These are phyloP conservation scores for Gymnoscopelus braueri DNA, from an alignment of 2,797 vertebrate genomes.

Conservation along the genomic window DNA sequence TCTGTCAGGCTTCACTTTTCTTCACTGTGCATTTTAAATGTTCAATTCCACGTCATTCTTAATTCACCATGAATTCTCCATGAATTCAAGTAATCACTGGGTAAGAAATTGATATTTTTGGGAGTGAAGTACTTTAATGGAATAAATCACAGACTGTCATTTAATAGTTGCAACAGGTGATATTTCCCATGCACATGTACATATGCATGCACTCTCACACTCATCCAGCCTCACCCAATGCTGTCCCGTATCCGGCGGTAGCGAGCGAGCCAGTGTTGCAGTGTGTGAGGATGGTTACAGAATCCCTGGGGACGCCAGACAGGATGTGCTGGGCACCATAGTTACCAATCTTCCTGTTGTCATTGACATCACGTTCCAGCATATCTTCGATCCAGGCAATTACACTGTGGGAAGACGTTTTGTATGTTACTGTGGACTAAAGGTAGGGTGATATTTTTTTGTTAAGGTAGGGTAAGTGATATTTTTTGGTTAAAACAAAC, in stretches of 20 bases:
- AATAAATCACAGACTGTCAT: not conserved
- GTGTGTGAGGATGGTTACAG: constrained; percentile 90
- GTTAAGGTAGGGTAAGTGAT: too few relatives aligned
- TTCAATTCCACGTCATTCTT: too few relatives aligned
- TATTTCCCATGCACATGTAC: constrained; percentile 8
- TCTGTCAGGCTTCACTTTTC: too few relatives aligned
- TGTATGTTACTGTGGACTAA: constrained; percentile 21
- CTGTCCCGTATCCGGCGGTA: constrained; percentile 92
- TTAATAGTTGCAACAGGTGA: not conserved
- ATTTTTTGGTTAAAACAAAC: too few relatives aligned
- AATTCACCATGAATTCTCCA: too few relatives aligned
- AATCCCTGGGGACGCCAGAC: constrained; percentile 79
- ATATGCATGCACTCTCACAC: not conserved
- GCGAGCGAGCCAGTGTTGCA: constrained; percentile 94
- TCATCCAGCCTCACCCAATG: constrained; percentile 83
- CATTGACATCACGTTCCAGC: constrained; percentile 88
- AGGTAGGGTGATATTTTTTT: not conserved
- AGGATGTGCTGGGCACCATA: constrained; percentile 90
- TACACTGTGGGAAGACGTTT: constrained; percentile 74
- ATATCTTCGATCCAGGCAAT: constrained; percentile 88
- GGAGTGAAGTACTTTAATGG: not conserved
- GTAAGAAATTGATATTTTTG: too few relatives aligned
- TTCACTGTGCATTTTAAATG: too few relatives aligned
- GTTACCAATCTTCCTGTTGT: constrained; percentile 91
- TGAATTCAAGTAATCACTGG: too few relatives aligned